Base-by-base conservation (phyloP, 2,888 invertebrate genomes). In the Lymantria dispar region DNA sequence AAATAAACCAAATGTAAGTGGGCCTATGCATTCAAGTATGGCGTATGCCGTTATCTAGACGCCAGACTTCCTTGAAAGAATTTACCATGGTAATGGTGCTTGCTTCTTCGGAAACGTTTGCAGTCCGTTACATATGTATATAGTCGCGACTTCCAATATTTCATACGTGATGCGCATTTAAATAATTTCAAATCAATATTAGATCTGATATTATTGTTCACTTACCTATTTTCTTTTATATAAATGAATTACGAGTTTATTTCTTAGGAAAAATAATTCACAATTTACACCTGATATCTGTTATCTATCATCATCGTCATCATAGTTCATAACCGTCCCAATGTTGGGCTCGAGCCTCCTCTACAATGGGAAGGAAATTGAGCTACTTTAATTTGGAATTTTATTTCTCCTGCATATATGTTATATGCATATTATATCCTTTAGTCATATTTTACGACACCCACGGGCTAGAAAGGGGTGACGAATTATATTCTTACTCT, bases 71-170 rank as follows among this genome's bases (percentile, higher is more conserved):
- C 70, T 75, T 73, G 76, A 76, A 76, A 70, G 70, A 75, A 77
- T 78, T 78, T 76, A 76, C 68, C 72, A 78, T 78, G 64, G 68
- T 78, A 79, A 78, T 80, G 75, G 72, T 72, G 61, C 54, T 69
- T 63, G 63, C 60, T 78, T 79, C 75, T 72, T 72, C 61, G 68
- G 76, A 81, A 80, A 75, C 72, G 78, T 77, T 78, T 62, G 63
- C 61, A 60, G 59, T 68, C 88, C 85, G 87, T 86, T 88, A 68
- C 49, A 52, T 65, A 85, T 72, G 64, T 71, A 64, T 72, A 65
- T 71, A 64, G 81, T 72, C 76, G 77, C 72, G 75, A 70, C 75
- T 74, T 70, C 68, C 70, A 76, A 78, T 76, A 76, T 66, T 69
- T 68, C 62, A 46, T 40, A 81, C 85, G 84, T 85, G 85, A 81